phyloP scores from a whole-genome alignment of 2,113 vertebrate genomes.

The Malurus elegans region DNA sequence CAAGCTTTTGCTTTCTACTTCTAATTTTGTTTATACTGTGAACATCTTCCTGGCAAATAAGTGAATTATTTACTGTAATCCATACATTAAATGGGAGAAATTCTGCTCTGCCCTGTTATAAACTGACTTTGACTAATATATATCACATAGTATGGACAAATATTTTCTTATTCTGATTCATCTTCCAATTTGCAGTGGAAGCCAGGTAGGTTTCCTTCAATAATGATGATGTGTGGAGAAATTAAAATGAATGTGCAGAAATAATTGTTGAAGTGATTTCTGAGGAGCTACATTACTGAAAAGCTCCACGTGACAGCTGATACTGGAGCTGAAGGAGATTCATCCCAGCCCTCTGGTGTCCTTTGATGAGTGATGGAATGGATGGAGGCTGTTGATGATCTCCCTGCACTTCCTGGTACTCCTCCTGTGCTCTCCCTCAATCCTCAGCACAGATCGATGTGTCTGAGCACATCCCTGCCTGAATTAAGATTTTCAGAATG shows the following conservation, averaged over 20 bases:
- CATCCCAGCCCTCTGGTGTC: background rate
- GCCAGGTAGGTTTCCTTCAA: slow-evolving; percentile 17
- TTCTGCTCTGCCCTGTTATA: background rate
- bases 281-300: background rate
- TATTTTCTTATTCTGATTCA: background rate
- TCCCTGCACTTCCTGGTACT: background rate
- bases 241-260: background rate
- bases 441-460: background rate
- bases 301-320: background rate
- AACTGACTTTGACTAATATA: background rate
- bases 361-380: background rate
- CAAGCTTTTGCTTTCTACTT: slow-evolving; percentile 35
- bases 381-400: background rate
- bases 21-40: slow-evolving; percentile 19
- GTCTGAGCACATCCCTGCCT: background rate
- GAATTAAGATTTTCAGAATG: background rate
- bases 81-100: background rate
- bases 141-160: background rate
- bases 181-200: background rate
- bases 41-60: slow-evolving; percentile 35
- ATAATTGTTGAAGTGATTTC: background rate
- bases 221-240: background rate
- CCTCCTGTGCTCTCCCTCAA: background rate
- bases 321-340: background rate
- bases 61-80: slow-evolving; percentile 18